Conservation (phyloP, 2,888 invertebrate genomes). For the Muschampia plurimacula region DNA sequence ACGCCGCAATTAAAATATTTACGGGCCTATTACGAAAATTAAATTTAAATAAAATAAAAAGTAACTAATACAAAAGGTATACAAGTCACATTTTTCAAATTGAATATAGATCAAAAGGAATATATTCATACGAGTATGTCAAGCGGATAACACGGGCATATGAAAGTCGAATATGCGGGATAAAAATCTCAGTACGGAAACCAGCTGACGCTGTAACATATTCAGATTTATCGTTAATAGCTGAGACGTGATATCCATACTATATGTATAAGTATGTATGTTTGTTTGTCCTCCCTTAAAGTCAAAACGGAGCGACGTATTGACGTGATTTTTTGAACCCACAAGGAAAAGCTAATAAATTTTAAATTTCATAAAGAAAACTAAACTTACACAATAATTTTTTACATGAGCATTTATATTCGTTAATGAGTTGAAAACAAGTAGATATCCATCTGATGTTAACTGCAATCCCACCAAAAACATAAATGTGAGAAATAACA, state of each 20-base stretch:
- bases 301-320: too few species aligned
- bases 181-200: conserved; percentile 4
- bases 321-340: too few species aligned
- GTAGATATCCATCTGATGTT: too few species aligned
- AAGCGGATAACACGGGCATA: conserved; percentile 29
- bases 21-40: not conserved
- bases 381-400: too few species aligned
- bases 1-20: not conserved
- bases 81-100: conserved; percentile 1
- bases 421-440: too few species aligned
- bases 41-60: not conserved
- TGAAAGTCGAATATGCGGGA: conserved; percentile 26
- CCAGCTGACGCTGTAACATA: conserved; percentile 13
- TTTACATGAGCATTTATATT: too few species aligned
- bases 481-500: too few species aligned
- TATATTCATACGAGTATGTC: conserved; percentile 36
- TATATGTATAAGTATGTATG: not conserved
- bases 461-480: too few species aligned
- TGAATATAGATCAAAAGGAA: conserved; percentile 34
- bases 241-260: not conserved
- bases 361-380: too few species aligned
- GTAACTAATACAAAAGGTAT: not conserved
- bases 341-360: too few species aligned
- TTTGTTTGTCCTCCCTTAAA: too few species aligned
- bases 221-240: conserved; percentile 12